Conservation (phyloP, 1,140 invertebrate species). For the Drosophila auraria region DNA sequence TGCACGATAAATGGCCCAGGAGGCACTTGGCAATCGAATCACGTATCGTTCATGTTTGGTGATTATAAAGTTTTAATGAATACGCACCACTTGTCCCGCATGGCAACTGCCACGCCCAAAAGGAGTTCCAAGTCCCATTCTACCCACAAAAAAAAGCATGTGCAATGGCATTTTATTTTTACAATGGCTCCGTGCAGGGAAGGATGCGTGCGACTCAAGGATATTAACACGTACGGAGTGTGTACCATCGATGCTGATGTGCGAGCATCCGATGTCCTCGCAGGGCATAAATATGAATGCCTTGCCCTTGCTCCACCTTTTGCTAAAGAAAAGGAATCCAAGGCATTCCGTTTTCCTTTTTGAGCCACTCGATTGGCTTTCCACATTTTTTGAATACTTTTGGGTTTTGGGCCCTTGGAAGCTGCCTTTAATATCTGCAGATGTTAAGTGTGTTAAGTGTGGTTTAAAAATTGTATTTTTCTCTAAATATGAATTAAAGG, state of each 20-base stretch:
- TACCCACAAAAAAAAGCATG: constrained; percentile 34
- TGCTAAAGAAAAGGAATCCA: constrained; percentile 8
- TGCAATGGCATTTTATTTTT: constrained; percentile 74
- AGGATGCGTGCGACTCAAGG: constrained; percentile 47
- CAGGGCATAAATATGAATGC: constrained; percentile 70
- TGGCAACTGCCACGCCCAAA: constrained; percentile 45
- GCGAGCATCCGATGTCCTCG: constrained; percentile 57
- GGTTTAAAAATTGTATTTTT: too few species aligned
- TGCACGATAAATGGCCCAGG: constrained; percentile 57
- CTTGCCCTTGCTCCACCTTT: constrained; percentile 26
- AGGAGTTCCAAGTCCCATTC: constrained; percentile 20
- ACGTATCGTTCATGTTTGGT: constrained; percentile 79
- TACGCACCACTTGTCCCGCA: constrained; percentile 66
- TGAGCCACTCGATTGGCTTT: constrained; percentile 45
- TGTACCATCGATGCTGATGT: constrained; percentile 60
- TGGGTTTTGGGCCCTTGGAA: constrained; percentile 25
- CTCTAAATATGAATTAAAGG: too few species aligned
- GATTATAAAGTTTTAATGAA: constrained; percentile 84
- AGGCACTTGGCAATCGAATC: constrained; percentile 73
- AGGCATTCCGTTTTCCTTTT: constrained; percentile 11
- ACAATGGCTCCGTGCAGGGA: constrained; percentile 53
- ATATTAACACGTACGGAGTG: constrained; percentile 76
- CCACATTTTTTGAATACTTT: constrained; percentile 34
- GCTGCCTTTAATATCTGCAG: neutral
- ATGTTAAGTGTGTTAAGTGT: too few species aligned